Percentiles rank a stretch among this genome's conserved stretches.
These are phyloP conservation scores for Lasioglossum malachurum DNA, from an alignment of 2,888 invertebrate genomes.

Conservation along the genomic window DNA sequence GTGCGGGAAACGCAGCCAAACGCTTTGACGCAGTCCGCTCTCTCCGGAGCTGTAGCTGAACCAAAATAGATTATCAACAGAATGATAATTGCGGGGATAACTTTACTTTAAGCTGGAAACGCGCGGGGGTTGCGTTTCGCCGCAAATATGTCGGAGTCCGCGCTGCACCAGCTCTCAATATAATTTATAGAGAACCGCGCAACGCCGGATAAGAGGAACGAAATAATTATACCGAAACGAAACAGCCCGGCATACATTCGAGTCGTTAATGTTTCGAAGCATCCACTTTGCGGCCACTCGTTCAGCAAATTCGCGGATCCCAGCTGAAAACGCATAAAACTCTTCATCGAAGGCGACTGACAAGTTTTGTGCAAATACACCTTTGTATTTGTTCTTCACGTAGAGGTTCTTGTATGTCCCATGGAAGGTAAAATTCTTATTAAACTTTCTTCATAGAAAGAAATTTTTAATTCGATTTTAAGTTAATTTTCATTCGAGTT, in stretches of 20 bases:
- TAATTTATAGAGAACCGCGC: slow-evolving; percentile 26
- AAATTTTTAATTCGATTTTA: too few species aligned
- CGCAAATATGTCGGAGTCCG: slow-evolving; percentile 11
- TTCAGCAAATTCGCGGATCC: slow-evolving; percentile 39
- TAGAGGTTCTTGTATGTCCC: neutral
- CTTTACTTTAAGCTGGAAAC: slow-evolving; percentile 3
- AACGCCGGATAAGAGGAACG: slow-evolving; percentile 21
- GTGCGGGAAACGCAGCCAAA: neutral
- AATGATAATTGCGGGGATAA: slow-evolving; percentile 19
- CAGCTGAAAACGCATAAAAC: slow-evolving; percentile 41
- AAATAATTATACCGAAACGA: slow-evolving; percentile 10
- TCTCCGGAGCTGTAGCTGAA: neutral
- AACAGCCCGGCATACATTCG: slow-evolving; percentile 16
- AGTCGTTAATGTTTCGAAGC: slow-evolving; percentile 56
- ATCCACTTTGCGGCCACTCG: slow-evolving; percentile 20
- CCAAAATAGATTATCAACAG: slow-evolving; percentile 2
- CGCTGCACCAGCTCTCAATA: neutral
- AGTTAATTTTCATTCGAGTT: too few species aligned
- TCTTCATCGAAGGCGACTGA: neutral
- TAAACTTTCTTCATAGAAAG: too few species aligned
- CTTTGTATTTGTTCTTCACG: neutral
- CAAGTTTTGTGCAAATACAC: neutral
- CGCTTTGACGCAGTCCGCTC: neutral
- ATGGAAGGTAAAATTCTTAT: too few species aligned
- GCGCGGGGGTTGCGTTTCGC: neutral